Evolutionary conservation across 2,113 vertebrate species (phyloP).

Genomic region (Cariama cristata): DNA sequence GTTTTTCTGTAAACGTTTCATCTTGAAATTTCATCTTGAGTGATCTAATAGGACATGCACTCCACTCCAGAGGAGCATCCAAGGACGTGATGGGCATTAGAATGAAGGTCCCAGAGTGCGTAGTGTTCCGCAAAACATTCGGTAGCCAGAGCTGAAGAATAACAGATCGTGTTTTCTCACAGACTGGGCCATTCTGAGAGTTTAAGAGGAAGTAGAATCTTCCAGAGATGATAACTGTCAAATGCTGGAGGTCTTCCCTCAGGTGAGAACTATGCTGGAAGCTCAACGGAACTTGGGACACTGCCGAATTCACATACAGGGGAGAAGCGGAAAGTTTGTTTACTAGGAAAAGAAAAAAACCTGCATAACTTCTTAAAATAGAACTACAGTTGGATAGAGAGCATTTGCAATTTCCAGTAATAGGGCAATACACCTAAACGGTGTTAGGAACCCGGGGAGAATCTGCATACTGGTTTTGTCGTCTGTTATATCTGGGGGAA

Average conservation of each 20-base stretch:
- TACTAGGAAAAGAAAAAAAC: not conserved
- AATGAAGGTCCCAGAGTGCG: not conserved
- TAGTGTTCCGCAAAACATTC: not conserved
- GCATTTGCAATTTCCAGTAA: not conserved
- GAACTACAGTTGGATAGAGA: not conserved
- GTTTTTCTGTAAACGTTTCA: not conserved
- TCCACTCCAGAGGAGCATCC: not conserved
- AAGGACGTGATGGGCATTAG: fast-evolving
- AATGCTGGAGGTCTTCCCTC: not conserved
- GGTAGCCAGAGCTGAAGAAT: not conserved
- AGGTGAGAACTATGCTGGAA: not conserved
- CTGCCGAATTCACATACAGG: not conserved
- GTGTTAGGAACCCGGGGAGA: not conserved
- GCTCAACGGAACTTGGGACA: not conserved
- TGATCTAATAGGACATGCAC: not conserved
- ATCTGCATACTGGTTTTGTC: not conserved
- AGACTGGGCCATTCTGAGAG: not conserved
- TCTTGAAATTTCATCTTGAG: not conserved
- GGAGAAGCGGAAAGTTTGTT: not conserved
- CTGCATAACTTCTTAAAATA: not conserved
- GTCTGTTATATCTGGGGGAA: not conserved
- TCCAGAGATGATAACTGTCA: not conserved
- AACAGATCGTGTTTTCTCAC: not conserved
- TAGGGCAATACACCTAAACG: not conserved
- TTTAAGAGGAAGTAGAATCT: not conserved